Conservation (phyloP, 2,797 vertebrate species). For the Enteromius mattozi region DNA sequence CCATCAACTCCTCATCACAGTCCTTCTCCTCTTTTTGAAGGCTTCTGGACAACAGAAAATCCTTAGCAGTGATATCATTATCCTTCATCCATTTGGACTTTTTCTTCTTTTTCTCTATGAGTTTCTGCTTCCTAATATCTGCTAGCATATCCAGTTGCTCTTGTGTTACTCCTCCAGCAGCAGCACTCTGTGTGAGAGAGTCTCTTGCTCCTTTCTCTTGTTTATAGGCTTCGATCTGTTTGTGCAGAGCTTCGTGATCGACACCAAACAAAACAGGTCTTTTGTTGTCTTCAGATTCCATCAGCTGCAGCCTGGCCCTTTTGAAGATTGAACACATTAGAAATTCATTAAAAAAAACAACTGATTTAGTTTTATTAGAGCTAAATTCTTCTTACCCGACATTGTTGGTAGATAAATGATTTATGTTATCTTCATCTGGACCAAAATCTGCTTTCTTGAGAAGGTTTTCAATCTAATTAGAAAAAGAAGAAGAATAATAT, state of each 20-base stretch:
- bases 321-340: constrained; percentile 6
- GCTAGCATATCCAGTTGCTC: constrained; percentile 67
- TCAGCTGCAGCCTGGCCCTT: constrained; percentile 48
- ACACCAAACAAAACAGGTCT: constrained; percentile 75
- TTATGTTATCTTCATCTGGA: constrained; percentile 46
- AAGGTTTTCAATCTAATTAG: constrained; percentile 65
- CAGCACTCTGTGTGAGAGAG: background rate
- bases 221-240: constrained; percentile 82
- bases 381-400: constrained; percentile 34
- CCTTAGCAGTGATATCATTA: constrained; percentile 68
- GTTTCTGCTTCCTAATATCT: constrained; percentile 66
- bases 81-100: constrained; percentile 60
- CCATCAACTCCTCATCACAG: constrained; percentile 46
- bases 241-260: constrained; percentile 80
- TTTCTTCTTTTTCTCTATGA: constrained; percentile 70
- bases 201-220: constrained; percentile 63
- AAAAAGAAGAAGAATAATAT: background rate
- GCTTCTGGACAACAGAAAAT: constrained; percentile 67
- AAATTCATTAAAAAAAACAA: background rate
- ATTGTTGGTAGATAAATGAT: background rate
- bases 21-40: constrained; percentile 57
- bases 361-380: background rate
- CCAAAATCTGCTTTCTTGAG: constrained; percentile 66
- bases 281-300: constrained; percentile 29
- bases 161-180: constrained; percentile 56